These are phyloP conservation scores for Gephyroberyx darwinii DNA, from an alignment of 2,797 vertebrate genomes.

Conservation along the genomic window DNA sequence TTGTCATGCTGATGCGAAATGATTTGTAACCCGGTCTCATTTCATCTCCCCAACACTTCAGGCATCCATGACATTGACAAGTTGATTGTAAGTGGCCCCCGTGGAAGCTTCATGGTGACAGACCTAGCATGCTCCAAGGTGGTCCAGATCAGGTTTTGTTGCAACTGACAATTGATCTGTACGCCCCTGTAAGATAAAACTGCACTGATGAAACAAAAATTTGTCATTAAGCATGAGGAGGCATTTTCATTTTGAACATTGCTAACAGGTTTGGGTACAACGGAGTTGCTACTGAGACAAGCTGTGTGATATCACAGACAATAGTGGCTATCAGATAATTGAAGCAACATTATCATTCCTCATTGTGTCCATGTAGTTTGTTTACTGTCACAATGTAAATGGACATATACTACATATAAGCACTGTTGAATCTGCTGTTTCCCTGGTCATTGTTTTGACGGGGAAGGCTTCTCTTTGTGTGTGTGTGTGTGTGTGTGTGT, in stretches of 20 bases:
- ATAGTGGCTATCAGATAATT: neutral
- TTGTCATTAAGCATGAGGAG: neutral
- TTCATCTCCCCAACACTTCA: conserved; percentile 48
- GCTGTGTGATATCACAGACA: neutral
- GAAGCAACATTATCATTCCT: neutral
- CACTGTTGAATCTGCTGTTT: conserved; percentile 1
- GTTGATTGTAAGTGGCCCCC: conserved; percentile 58
- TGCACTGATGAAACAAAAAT: conserved; percentile 40
- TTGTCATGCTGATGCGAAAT: conserved; percentile 62
- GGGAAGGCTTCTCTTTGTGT: conserved; percentile 26
- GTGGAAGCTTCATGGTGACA: conserved; percentile 53
- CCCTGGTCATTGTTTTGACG: conserved; percentile 35
- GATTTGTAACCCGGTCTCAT: conserved; percentile 56
- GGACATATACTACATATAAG: neutral
- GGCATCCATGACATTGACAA: conserved; percentile 57
- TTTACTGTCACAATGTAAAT: neutral
- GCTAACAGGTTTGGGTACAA: neutral
- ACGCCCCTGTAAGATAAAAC: conserved; percentile 51
- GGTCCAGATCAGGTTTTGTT: conserved; percentile 66
- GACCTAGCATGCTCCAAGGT: conserved; percentile 64
- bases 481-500: conserved; percentile 20
- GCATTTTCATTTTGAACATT: conserved; percentile 24
- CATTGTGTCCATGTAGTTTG: neutral
- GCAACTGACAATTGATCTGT: conserved; percentile 49
- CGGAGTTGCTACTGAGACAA: neutral